Evolutionary conservation across 2,797 vertebrate genomes (phyloP).

Genomic region (Lagodon rhomboides): DNA sequence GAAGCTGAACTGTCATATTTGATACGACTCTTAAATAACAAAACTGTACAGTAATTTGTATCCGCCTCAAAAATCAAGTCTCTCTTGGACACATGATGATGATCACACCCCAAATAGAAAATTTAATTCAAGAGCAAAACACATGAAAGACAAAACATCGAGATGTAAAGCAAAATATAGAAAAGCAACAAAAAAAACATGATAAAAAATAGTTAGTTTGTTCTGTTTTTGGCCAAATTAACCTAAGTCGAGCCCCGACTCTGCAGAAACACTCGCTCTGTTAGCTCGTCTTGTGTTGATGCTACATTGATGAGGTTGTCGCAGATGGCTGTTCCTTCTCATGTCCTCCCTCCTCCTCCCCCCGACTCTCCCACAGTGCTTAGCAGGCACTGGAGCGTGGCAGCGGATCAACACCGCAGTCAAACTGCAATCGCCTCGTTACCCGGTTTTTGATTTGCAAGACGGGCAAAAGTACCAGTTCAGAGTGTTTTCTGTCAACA

Average conservation of each 20-base stretch:
- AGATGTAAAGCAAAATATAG: too few relatives aligned
- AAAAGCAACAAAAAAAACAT: too few relatives aligned
- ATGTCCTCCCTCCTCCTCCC: constrained; percentile 22
- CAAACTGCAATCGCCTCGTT: constrained; percentile 92
- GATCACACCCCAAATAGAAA: neutral
- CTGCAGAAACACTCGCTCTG: neutral
- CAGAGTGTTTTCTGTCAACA: constrained; percentile 91
- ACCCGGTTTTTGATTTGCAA: constrained; percentile 93
- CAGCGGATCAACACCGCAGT: constrained; percentile 92
- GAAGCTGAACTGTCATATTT: too few relatives aligned
- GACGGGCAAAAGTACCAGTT: constrained; percentile 93
- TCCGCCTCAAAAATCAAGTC: neutral
- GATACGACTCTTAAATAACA: neutral
- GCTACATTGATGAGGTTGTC: constrained; percentile 25
- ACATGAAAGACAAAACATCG: too few relatives aligned
- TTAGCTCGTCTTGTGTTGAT: constrained; percentile 28
- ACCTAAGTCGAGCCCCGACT: neutral
- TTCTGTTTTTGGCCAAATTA: neutral
- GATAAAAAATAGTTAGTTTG: too few relatives aligned
- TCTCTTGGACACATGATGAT: neutral
- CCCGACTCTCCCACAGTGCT: constrained; percentile 73
- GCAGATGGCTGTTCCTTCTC: constrained; percentile 45
- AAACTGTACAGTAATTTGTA: neutral
- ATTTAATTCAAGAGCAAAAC: too few relatives aligned
- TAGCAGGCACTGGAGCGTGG: constrained; percentile 91